Percentiles rank a stretch among this genome's conserved stretches.
Conservation (phyloP, 2,797 vertebrate genomes). For the Pseudochirops corinnae region DNA sequence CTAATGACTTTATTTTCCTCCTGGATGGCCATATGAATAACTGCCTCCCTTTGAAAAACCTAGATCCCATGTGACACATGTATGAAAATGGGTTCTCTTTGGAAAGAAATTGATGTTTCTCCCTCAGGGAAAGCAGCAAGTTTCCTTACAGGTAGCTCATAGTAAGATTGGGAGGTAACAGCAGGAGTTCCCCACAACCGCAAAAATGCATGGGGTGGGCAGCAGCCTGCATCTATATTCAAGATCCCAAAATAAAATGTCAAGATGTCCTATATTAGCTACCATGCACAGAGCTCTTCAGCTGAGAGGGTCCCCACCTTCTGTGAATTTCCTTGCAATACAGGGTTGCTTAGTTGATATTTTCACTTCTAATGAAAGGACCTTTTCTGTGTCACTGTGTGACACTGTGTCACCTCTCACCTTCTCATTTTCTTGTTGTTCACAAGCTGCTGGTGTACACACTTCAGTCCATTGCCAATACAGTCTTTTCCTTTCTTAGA, state of each 20-base stretch:
- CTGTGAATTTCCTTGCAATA: background rate
- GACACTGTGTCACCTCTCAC: too few species aligned
- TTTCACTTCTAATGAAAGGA: background rate
- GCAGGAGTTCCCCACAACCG: background rate
- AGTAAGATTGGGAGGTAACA: background rate
- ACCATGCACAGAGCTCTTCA: background rate
- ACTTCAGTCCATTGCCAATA: conserved; percentile 79
- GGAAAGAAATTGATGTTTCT: background rate
- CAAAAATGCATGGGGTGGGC: background rate
- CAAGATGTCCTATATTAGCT: background rate
- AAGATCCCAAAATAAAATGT: background rate
- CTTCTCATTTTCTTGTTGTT: conserved; percentile 86
- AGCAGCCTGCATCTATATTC: background rate
- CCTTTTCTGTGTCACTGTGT: conserved; percentile 42
- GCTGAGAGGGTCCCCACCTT: background rate
- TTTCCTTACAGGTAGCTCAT: background rate
- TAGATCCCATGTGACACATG: conserved; percentile 1
- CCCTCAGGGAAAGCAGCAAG: conserved; percentile 9
- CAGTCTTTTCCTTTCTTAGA: conserved; percentile 78
- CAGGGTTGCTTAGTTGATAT: background rate
- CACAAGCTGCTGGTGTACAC: conserved; percentile 81
- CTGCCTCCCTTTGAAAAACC: conserved; percentile 37
- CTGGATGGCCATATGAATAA: conserved; percentile 45
- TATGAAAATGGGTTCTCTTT: background rate
- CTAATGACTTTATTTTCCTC: conserved; percentile 59